Conservation (phyloP, 2,888 invertebrate genomes). For the Mythimna lalbum region DNA sequence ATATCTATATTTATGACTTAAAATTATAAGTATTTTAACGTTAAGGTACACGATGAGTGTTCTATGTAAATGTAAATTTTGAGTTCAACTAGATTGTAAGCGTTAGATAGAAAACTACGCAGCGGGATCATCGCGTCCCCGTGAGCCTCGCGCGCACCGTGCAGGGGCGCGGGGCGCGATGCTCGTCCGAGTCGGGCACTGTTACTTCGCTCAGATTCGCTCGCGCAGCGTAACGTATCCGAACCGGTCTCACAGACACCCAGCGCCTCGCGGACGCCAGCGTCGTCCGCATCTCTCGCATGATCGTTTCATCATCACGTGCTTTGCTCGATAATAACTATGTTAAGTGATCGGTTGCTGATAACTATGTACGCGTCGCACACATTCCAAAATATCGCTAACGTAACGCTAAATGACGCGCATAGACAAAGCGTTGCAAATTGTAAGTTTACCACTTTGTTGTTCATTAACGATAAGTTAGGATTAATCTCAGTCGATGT, state of each 20-base stretch:
- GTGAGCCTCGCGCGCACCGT: constrained; percentile 25
- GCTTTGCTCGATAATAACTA: constrained; percentile 67
- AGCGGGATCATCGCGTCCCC: constrained; percentile 56
- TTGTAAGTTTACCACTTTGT: constrained; percentile 90
- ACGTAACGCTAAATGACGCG: constrained; percentile 82
- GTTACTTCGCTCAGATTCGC: constrained; percentile 87
- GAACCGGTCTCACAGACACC: constrained; percentile 56
- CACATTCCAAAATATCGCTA: constrained; percentile 89
- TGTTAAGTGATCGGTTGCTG: constrained; percentile 68
- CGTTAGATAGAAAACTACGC: constrained; percentile 71
- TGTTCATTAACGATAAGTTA: constrained; percentile 90
- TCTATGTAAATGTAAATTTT: constrained; percentile 88
- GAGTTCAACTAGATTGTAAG: constrained; percentile 85
- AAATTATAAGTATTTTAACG: constrained; percentile 84
- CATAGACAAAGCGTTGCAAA: constrained; percentile 81
- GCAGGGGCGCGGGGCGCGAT: constrained; percentile 43
- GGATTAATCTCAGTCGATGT: constrained; percentile 89
- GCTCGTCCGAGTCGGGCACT: constrained; percentile 72
- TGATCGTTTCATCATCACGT: constrained; percentile 62
- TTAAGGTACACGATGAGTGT: constrained; percentile 85
- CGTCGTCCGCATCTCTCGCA: constrained; percentile 57
- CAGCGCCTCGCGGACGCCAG: constrained; percentile 31
- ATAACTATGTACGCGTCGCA: constrained; percentile 81
- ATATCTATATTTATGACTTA: constrained; percentile 89
- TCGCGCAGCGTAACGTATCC: constrained; percentile 72